Evolutionary conservation across 2,113 vertebrate genomes (phyloP).

Genomic region (Circaetus gallicus): DNA sequence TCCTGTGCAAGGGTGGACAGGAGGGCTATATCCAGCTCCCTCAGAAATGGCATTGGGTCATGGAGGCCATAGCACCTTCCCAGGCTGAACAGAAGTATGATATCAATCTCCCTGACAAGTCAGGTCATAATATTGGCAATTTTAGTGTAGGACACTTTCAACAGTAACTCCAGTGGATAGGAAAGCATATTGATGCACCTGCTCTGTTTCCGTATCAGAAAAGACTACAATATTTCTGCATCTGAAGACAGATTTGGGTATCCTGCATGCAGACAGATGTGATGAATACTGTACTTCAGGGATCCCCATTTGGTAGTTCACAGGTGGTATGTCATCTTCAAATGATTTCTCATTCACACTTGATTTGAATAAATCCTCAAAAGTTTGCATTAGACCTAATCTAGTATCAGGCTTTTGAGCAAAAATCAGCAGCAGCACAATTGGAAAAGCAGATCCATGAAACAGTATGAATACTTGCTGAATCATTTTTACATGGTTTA

Average conservation of each 20-base stretch:
- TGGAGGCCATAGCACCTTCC: background rate
- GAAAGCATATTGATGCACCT: accelerated
- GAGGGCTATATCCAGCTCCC: background rate
- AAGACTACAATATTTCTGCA: background rate
- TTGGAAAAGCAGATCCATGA: background rate
- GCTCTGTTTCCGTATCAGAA: background rate
- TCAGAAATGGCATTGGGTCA: background rate
- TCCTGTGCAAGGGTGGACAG: background rate
- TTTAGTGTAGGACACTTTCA: background rate
- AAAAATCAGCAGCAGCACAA: background rate
- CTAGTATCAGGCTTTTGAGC: background rate
- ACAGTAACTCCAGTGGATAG: too few relatives aligned
- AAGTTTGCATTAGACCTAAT: background rate
- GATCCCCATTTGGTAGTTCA: background rate
- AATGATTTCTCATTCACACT: background rate
- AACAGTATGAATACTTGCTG: background rate
- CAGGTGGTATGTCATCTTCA: background rate
- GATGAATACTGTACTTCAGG: background rate
- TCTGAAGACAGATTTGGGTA: background rate
- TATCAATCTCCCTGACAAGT: background rate
- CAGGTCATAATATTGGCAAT: background rate
- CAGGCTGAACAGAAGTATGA: background rate
- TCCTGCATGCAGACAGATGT: background rate
- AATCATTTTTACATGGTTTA: background rate
- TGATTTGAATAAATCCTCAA: background rate